A percentile compares a stretch with the other conserved stretches of the same genome.
Conservation (phyloP, 2,113 vertebrate species). For the Microcebus griseorufus region DNA sequence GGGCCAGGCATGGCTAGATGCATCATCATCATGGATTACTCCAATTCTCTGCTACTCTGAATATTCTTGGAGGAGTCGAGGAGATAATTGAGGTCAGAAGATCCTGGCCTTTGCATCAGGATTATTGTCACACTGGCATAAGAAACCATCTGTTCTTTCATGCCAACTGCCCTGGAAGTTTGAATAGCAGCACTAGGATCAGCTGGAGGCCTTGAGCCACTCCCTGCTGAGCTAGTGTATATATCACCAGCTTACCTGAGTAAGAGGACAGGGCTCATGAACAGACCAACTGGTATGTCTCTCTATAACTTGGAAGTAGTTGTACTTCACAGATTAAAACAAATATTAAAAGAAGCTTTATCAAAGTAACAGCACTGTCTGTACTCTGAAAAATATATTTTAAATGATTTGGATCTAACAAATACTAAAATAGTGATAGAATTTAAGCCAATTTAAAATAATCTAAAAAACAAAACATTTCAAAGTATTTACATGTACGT, state of each 20-base stretch:
- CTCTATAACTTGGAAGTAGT: neutral
- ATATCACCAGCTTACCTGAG: neutral
- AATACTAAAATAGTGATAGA: neutral
- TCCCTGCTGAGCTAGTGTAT: neutral
- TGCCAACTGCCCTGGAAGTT: neutral
- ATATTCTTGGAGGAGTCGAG: neutral
- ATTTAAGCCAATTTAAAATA: conserved; percentile 33
- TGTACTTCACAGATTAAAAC: neutral
- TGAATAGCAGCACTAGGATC: neutral
- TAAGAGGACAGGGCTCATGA: neutral
- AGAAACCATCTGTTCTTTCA: neutral
- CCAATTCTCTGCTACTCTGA: neutral
- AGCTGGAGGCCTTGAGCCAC: neutral
- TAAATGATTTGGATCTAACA: neutral
- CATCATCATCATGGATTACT: neutral
- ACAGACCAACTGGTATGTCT: neutral
- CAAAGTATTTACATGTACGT: neutral
- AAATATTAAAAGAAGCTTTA: conserved; percentile 4
- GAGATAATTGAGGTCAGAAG: neutral
- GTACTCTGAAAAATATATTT: neutral
- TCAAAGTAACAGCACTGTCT: neutral
- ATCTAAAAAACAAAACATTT: conserved; percentile 39
- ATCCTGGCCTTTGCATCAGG: neutral
- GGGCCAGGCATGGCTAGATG: neutral
- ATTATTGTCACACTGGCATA: neutral